Conservation (phyloP, 2,797 vertebrate genomes). For the Oophaga sylvatica region DNA sequence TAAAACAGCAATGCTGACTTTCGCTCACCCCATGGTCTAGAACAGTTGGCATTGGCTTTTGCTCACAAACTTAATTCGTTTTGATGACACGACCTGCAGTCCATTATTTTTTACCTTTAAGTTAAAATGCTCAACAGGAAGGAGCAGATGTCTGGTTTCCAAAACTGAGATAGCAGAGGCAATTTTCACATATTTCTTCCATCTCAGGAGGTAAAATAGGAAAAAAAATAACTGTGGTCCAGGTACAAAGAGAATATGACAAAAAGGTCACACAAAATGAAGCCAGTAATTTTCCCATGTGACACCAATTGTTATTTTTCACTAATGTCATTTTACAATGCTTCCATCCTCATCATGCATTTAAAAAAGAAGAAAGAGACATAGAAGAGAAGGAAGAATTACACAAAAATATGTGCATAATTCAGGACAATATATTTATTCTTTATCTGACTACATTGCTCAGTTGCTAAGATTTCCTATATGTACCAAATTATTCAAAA, state of each 20-base stretch:
- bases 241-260: constrained; percentile 30
- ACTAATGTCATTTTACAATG: constrained; percentile 16
- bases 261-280: constrained; percentile 29
- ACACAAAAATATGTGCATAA: not conserved
- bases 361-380: constrained; percentile 5
- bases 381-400: not conserved
- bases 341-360: constrained; percentile 21
- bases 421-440: not conserved
- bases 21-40: constrained; percentile 42
- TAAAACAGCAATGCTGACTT: constrained; percentile 31
- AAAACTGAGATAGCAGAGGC: constrained; percentile 10
- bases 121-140: constrained; percentile 58
- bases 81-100: constrained; percentile 6
- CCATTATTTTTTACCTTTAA: constrained; percentile 32
- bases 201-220: constrained; percentile 31
- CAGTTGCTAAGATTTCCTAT: not conserved
- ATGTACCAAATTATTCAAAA: not conserved
- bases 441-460: not conserved
- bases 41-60: constrained; percentile 23
- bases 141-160: constrained; percentile 45
- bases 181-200: constrained; percentile 47
- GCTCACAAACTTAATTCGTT: constrained; percentile 39
- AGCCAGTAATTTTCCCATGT: constrained; percentile 13
- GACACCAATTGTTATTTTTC: not conserved
- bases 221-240: not conserved